phyloP scores from a whole-genome alignment of 37 sponge, comb jelly and placozoan genomes.

The Ephydatia muelleri region DNA sequence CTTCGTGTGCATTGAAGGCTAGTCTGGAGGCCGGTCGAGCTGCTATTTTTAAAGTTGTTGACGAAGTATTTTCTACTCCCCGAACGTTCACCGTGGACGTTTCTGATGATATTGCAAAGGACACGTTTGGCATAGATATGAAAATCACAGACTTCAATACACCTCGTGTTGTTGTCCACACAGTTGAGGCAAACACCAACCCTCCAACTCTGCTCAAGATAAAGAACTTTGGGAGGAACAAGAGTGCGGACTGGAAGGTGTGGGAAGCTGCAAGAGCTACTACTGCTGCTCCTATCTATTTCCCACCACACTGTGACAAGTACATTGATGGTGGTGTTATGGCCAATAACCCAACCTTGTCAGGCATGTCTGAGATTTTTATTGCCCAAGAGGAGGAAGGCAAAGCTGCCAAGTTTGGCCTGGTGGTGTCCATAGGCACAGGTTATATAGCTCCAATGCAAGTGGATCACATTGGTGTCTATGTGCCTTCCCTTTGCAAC shows the following conservation, averaged over 20 bases:
- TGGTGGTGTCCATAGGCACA: constrained; percentile 35
- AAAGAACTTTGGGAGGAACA: constrained; percentile 35
- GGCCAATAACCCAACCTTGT: constrained; percentile 68
- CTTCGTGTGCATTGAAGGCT: not conserved
- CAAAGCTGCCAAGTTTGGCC: constrained; percentile 9
- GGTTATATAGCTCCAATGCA: not conserved
- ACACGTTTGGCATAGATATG: constrained; percentile 9
- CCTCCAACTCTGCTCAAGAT: constrained; percentile 49
- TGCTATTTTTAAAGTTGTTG: constrained; percentile 12
- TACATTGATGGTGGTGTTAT: constrained; percentile 65
- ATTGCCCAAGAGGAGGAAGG: constrained; percentile 3
- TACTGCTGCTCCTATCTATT: constrained; percentile 63
- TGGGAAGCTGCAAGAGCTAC: constrained; percentile 53
- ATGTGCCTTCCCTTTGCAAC: too few relatives aligned
- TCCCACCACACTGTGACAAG: constrained; percentile 34
- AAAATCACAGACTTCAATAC: constrained; percentile 6
- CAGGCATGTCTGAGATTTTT: constrained; percentile 42
- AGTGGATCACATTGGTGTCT: not conserved
- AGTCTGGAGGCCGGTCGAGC: constrained; percentile 10
- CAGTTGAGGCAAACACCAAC: constrained; percentile 25
- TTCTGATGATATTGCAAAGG: constrained; percentile 19
- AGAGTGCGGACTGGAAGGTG: constrained; percentile 45
- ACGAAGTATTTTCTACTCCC: constrained; percentile 21
- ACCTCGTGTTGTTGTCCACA: constrained; percentile 39
- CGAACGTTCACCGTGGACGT: not conserved